Percentiles rank a stretch among this genome's conserved stretches.
phyloP scores from a whole-genome alignment of 2,888 invertebrate genomes.

The Nomada hirtipes region DNA sequence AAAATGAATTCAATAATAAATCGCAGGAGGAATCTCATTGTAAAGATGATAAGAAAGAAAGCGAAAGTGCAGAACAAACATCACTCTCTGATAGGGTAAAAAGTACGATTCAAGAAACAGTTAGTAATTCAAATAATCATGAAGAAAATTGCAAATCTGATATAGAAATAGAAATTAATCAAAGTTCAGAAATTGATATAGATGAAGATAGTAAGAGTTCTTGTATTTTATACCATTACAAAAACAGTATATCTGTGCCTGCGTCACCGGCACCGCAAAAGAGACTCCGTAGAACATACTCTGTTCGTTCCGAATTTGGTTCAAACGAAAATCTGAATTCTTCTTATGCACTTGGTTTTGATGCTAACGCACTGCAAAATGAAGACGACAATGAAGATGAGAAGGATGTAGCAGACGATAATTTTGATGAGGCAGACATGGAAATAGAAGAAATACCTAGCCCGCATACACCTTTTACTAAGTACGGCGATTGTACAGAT shows the following conservation, averaged over 20 bases:
- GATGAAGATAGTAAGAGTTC: conserved; percentile 53
- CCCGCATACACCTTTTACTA: conserved; percentile 76
- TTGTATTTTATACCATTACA: conserved; percentile 74
- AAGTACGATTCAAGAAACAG: conserved; percentile 59
- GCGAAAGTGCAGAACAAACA: conserved; percentile 43
- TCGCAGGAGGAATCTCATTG: conserved; percentile 47
- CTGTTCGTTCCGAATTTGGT: conserved; percentile 76
- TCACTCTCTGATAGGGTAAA: conserved; percentile 59
- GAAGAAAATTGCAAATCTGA: conserved; percentile 54
- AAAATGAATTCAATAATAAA: conserved; percentile 73
- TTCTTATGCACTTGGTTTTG: conserved; percentile 78
- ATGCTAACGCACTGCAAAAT: conserved; percentile 74
- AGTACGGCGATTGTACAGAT: conserved; percentile 68
- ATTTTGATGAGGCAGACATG: conserved; percentile 83
- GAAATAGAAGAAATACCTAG: conserved; percentile 80
- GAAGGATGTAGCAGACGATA: conserved; percentile 82
- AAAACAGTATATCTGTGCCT: conserved; percentile 79
- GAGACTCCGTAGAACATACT: conserved; percentile 70
- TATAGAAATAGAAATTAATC: conserved; percentile 50
- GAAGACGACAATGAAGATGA: conserved; percentile 79
- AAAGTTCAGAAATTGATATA: conserved; percentile 36
- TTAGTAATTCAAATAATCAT: conserved; percentile 28
- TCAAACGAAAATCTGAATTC: conserved; percentile 78
- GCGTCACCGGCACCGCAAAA: conserved; percentile 75
- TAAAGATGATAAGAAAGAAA: conserved; percentile 40